Base-by-base conservation (phyloP, 2,888 invertebrate species). In the Dryocosmus kuriphilus region DNA sequence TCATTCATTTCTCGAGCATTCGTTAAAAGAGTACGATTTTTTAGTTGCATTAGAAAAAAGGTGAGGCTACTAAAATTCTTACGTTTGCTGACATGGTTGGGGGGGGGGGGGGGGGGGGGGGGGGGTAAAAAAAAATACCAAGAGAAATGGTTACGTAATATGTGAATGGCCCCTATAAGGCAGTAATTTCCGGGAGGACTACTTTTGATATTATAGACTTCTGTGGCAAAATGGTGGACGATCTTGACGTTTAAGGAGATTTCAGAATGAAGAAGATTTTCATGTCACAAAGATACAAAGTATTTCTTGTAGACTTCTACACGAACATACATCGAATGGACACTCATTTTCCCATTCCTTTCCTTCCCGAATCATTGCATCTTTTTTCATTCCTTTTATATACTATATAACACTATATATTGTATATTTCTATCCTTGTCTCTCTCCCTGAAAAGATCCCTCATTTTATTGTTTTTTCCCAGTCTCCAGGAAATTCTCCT, bases 231-330 rank as follows among this genome's bases (percentile, higher is more conserved):
- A 67, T 67, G 19, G 41, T 9, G 24, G 41, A 19, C 41, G 67
- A 67, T 46, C 67, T 67, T 67, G 67, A n/a, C n/a, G n/a, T n/a
- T n/a, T n/a, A n/a, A 24, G 6, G 57, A 57, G 67, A 46, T 46
- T 30, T 67, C 24, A 67, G 46, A 67, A 46, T 67, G 38, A 38
- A 30, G 67, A 30, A 27, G 67, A 67, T 67, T 67, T 46, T 27
- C 67, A 46, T 67, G 67, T 41, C 67, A 67, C 22, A 65, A 67
- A 27, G 67, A 14, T 46, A 46, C 46, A 67, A 67, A 67, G 67
- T 67, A 46, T 67, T 46, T 67, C 67, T 67, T 46, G 9, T 46
- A 67, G 41, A 19, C 27, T 65, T 41, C 41, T 65, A 65, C 38
- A 16, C 11, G 41, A 16, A 65, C 35, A 65, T 38, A 27, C 57